A percentile compares a stretch with the other conserved stretches of the same genome.
Conservation (phyloP, 1,140 invertebrate genomes). For the Heliothis virescens region DNA sequence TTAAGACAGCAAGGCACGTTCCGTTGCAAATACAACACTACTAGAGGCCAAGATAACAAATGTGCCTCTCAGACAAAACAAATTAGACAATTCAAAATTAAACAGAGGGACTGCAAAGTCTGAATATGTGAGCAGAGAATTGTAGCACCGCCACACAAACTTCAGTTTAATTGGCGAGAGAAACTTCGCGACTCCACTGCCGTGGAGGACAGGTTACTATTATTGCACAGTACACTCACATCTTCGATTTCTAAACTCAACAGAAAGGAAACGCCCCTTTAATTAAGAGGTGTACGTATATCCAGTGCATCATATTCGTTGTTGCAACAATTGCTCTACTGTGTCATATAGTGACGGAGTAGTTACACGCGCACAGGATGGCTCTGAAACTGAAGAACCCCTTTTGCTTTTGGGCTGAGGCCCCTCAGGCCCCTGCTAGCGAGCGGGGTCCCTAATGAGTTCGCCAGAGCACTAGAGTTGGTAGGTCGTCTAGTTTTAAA, state of each 20-base stretch:
- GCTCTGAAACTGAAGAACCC: slow-evolving; percentile 77
- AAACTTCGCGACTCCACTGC: slow-evolving; percentile 60
- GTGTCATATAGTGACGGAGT: slow-evolving; percentile 62
- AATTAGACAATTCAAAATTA: slow-evolving; percentile 82
- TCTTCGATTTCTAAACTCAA: slow-evolving; percentile 37
- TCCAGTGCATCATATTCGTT: slow-evolving; percentile 7
- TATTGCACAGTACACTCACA: slow-evolving; percentile 53
- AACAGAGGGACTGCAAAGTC: slow-evolving; percentile 73
- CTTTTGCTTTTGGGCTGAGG: slow-evolving; percentile 75
- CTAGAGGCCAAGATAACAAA: slow-evolving; percentile 69
- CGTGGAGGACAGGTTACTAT: slow-evolving; percentile 57
- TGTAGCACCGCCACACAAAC: slow-evolving; percentile 64
- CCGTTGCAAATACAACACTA: slow-evolving; percentile 56
- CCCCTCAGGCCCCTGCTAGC: slow-evolving; percentile 70
- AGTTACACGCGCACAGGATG: slow-evolving; percentile 71
- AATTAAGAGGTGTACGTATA: slow-evolving; percentile 21
- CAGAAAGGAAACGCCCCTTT: not conserved
- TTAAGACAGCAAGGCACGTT: slow-evolving; percentile 39
- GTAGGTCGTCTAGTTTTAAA: slow-evolving; percentile 81
- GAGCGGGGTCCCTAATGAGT: slow-evolving; percentile 82
- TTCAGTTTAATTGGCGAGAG: slow-evolving; percentile 61
- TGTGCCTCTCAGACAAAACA: slow-evolving; percentile 69
- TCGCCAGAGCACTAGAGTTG: slow-evolving; percentile 83
- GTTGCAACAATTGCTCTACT: slow-evolving; percentile 53
- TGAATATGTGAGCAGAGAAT: slow-evolving; percentile 71